phyloP scores from a whole-genome alignment of 2,888 invertebrate genomes.

The Tipula vernalis region DNA sequence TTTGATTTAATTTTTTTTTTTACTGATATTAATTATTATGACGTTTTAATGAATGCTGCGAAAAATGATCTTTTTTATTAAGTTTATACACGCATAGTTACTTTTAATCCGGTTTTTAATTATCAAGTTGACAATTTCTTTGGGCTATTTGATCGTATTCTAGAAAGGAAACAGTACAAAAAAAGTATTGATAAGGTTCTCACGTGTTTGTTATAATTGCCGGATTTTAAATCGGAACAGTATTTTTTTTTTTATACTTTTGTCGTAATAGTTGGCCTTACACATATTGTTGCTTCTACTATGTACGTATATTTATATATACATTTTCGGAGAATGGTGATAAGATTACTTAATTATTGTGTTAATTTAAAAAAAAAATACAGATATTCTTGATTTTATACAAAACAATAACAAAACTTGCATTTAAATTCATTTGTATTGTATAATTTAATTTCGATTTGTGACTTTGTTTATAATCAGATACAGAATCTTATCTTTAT shows the following conservation, averaged over 20 bases:
- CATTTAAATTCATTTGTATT: neutral
- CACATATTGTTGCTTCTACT: neutral
- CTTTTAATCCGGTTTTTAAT: neutral
- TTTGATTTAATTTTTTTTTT: neutral
- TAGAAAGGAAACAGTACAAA: neutral
- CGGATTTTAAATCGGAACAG: neutral
- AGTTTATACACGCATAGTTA: neutral
- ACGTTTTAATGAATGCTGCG: neutral
- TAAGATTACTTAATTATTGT: neutral
- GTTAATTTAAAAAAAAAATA: neutral
- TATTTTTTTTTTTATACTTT: neutral
- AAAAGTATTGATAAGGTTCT: neutral
- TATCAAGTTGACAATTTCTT: neutral
- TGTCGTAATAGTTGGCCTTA: neutral
- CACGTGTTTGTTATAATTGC: neutral
- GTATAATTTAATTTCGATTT: neutral
- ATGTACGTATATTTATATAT: neutral
- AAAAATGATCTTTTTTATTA: neutral
- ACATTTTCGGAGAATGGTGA: neutral
- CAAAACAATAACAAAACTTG: neutral
- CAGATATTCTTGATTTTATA: neutral
- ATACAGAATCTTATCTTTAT: neutral
- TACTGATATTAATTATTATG: neutral
- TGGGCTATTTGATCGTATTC: neutral
- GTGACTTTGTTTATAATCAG: neutral